Conservation (phyloP, 1,140 invertebrate species). For the Dendroctonus valens region DNA sequence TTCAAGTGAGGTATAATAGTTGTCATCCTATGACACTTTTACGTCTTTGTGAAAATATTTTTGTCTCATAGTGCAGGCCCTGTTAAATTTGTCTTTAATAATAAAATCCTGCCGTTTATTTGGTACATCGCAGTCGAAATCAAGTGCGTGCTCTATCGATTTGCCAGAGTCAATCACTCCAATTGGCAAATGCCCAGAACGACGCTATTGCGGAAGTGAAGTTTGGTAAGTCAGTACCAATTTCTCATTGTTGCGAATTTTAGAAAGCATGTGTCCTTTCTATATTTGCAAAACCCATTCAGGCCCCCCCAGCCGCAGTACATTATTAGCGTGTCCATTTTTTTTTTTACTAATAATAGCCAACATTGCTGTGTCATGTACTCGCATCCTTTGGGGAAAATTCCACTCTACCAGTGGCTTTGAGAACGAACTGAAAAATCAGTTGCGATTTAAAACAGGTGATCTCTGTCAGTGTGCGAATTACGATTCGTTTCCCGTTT, state of each 20-base stretch:
- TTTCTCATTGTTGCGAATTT: conserved; percentile 30
- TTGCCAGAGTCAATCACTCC: too few species aligned
- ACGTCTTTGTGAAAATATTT: background rate
- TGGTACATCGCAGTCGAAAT: too few species aligned
- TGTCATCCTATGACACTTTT: background rate
- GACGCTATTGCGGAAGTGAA: conserved; percentile 23
- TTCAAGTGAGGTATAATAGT: too few species aligned
- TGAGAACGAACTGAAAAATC: conserved; percentile 21
- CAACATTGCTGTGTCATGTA: conserved; percentile 8
- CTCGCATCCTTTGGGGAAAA: conserved; percentile 25
- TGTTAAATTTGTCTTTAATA: too few species aligned
- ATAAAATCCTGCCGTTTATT: too few species aligned
- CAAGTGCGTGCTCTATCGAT: too few species aligned
- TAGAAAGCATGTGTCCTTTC: conserved; percentile 13
- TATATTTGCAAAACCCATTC: background rate
- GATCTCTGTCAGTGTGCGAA: conserved; percentile 1
- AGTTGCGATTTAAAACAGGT: conserved; percentile 25
- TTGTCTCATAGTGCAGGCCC: background rate
- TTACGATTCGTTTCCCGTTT: background rate
- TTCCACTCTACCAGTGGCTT: conserved; percentile 19
- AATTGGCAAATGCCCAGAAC: conserved; percentile 30
- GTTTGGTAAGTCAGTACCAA: conserved; percentile 27
- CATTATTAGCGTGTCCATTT: background rate
- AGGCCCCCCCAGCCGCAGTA: background rate
- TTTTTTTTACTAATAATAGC: conserved; percentile 3